phyloP scores from a whole-genome alignment of 2,888 invertebrate genomes.

The Yponomeuta plumbellus region DNA sequence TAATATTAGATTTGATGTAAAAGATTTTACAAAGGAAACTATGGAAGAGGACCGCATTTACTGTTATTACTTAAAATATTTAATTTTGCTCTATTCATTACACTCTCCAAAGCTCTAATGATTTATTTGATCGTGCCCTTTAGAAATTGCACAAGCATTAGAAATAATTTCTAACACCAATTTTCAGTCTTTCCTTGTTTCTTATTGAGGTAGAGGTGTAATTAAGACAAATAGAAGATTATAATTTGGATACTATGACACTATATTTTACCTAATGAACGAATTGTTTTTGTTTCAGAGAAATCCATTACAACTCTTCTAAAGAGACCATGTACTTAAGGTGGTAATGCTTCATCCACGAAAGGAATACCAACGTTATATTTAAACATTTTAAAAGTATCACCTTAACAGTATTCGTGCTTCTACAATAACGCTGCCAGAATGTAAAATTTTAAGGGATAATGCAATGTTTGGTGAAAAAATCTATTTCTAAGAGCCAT shows the following conservation, averaged over 20 bases:
- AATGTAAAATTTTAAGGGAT: slow-evolving; percentile 41
- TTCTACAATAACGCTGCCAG: slow-evolving; percentile 65
- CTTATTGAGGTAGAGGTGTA: no score
- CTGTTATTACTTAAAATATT: not conserved
- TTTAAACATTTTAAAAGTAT: slow-evolving; percentile 11
- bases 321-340: slow-evolving; percentile 65
- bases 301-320: slow-evolving; percentile 60
- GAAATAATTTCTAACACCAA: slow-evolving; percentile 21
- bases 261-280: no score
- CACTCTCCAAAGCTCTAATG: slow-evolving; percentile 9
- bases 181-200: slow-evolving; percentile 6
- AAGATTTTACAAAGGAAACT: not conserved
- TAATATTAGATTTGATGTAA: not conserved
- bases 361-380: not conserved
- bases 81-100: no score
- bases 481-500: slow-evolving; percentile 5
- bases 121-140: slow-evolving; percentile 45
- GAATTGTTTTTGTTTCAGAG: slow-evolving; percentile 57
- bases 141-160: slow-evolving; percentile 52
- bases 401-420: slow-evolving; percentile 69
- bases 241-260: no score
- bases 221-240: no score
- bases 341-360: slow-evolving; percentile 44
- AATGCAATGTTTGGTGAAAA: slow-evolving; percentile 45
- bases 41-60: slow-evolving; percentile 41